Percentiles rank a stretch among this genome's conserved stretches.
These are phyloP conservation scores for Eutolmus rufibarbis DNA, from an alignment of 2,888 invertebrate genomes.

Conservation along the genomic window DNA sequence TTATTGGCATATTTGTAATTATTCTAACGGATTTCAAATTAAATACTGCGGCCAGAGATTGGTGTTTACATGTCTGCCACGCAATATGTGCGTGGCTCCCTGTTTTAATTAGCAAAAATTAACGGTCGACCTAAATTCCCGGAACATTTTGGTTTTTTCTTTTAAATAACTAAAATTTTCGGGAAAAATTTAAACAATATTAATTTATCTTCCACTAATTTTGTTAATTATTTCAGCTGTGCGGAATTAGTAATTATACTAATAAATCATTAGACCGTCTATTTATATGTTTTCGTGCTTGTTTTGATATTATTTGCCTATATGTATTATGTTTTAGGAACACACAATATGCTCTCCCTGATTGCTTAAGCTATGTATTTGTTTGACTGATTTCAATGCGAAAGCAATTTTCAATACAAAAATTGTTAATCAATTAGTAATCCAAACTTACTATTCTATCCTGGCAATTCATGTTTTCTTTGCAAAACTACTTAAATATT, in stretches of 20 bases:
- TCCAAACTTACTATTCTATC: too few relatives aligned
- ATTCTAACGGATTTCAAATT: slow-evolving; percentile 1
- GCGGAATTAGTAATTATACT: background rate
- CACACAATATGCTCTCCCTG: too few relatives aligned
- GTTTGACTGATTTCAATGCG: too few relatives aligned
- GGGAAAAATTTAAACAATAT: background rate
- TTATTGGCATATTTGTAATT: background rate
- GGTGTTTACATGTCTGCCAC: background rate
- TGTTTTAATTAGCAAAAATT: background rate
- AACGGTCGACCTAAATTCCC: background rate
- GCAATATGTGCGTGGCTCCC: background rate
- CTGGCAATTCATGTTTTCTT: too few relatives aligned
- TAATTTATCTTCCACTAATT: background rate
- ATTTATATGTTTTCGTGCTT: background rate
- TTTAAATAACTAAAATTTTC: background rate
- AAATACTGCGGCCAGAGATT: background rate
- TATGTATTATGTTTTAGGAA: too few relatives aligned
- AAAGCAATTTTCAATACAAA: too few relatives aligned
- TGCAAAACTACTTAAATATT: too few relatives aligned
- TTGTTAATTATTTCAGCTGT: background rate
- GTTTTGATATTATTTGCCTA: background rate
- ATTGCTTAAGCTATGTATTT: too few relatives aligned
- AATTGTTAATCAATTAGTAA: too few relatives aligned
- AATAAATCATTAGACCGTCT: background rate
- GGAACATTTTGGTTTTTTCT: background rate